Percentiles rank a stretch among this genome's conserved stretches.
These are phyloP conservation scores for Eublepharis macularius DNA, from an alignment of 2,113 vertebrate species.

Conservation along the genomic window DNA sequence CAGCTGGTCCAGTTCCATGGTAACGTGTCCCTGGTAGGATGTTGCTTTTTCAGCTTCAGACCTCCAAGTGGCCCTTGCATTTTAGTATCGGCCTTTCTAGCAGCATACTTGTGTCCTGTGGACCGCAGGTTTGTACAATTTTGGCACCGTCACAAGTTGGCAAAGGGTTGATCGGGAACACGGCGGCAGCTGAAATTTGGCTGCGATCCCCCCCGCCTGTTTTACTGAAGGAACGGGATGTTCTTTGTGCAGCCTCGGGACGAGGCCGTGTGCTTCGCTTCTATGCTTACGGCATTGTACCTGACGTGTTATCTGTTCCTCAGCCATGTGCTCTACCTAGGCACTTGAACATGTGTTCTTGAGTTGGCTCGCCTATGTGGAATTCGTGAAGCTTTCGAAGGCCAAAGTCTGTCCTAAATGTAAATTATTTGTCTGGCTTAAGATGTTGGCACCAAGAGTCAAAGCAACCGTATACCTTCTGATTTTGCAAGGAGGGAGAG, in stretches of 20 bases:
- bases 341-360: neutral
- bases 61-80: neutral
- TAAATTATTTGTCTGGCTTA: constrained; percentile 3
- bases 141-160: neutral
- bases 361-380: accelerated
- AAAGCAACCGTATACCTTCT: neutral
- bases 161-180: neutral
- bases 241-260: neutral
- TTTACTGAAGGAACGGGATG: neutral
- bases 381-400: neutral
- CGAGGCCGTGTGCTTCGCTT: accelerated
- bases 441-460: constrained; percentile 13
- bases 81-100: neutral
- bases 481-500: accelerated
- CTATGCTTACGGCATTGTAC: accelerated
- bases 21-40: neutral
- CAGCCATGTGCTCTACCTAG: neutral
- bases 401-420: neutral
- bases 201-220: neutral
- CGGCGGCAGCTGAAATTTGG: neutral
- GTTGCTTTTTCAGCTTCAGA: too few relatives aligned
- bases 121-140: neutral
- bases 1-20: neutral
- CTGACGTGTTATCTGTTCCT: neutral
- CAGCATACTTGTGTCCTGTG: neutral